Conservation (phyloP, 2,797 vertebrate species). For the Danionella dracula region DNA sequence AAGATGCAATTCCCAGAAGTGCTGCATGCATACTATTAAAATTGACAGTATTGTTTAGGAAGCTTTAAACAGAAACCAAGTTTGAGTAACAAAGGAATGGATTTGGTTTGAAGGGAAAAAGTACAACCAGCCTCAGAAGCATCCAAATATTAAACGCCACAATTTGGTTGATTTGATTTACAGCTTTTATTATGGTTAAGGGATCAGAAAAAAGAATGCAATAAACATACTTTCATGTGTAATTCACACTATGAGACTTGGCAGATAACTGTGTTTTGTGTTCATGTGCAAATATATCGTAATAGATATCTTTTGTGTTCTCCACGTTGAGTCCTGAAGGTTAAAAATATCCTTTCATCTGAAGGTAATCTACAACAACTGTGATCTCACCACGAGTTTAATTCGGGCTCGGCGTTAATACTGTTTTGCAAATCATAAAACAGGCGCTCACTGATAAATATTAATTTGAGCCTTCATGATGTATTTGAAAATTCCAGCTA, state of each 20-base stretch:
- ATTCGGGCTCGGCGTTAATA: conserved; percentile 89
- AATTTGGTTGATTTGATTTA: conserved; percentile 72
- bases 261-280: conserved; percentile 42
- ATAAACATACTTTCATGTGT: conserved; percentile 23
- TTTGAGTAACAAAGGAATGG: conserved; percentile 16
- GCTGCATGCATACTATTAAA: conserved; percentile 73
- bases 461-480: conserved; percentile 99
- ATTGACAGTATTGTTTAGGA: conserved; percentile 73
- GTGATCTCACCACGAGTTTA: conserved; percentile 62
- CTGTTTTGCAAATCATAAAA: conserved; percentile 99
- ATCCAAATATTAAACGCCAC: conserved; percentile 61
- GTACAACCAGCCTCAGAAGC: not conserved
- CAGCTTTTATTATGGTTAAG: conserved; percentile 54
- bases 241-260: conserved; percentile 30
- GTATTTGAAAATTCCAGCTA: conserved; percentile 99
- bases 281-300: not conserved
- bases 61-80: conserved; percentile 67
- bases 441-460: conserved; percentile 99
- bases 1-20: conserved; percentile 64
- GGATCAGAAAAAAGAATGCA: conserved; percentile 28
- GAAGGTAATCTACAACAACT: conserved; percentile 39
- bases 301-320: conserved; percentile 17
- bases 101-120: not conserved
- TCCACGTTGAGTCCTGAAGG: not conserved
- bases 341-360: conserved; percentile 46